Percentiles rank a stretch among this genome's conserved stretches.
phyloP scores from a whole-genome alignment of 2,888 invertebrate genomes.

The Rotaria magnacalcarata region DNA sequence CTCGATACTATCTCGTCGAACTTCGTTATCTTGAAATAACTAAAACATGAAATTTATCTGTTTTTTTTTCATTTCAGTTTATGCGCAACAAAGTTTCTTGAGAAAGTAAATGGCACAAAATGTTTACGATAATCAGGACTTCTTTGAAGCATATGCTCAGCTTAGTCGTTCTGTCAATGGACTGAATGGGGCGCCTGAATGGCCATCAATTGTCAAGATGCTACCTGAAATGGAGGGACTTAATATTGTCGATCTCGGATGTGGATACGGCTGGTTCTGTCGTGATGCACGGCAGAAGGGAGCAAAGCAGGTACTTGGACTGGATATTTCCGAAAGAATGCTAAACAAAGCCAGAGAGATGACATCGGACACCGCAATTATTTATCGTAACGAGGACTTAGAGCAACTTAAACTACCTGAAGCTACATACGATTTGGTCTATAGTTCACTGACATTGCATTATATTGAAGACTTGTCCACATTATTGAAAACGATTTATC shows the following conservation, averaged over 20 bases:
- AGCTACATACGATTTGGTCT: not conserved
- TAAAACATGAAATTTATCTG: no score
- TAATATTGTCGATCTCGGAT: not conserved
- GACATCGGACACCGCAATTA: not conserved
- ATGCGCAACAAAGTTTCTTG: not conserved
- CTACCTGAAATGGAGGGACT: not conserved
- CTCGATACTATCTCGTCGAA: no score
- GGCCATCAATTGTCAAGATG: not conserved
- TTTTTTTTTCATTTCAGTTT: no score
- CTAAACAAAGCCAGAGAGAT: not conserved
- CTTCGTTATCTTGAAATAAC: no score
- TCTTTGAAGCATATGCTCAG: not conserved
- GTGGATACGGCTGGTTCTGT: not conserved
- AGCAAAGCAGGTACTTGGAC: not conserved
- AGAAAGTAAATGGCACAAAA: not conserved
- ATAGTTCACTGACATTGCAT: slow-evolving; percentile 4
- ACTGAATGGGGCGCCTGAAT: not conserved
- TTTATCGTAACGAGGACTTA: not conserved
- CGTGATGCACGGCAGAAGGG: not conserved
- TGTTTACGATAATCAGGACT: not conserved
- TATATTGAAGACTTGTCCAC: not conserved
- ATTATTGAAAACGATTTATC: not conserved
- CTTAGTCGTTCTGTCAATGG: not conserved
- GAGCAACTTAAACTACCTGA: not conserved
- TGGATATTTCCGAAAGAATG: slow-evolving; percentile 2